Evolutionary conservation across 1,140 invertebrate species (phyloP).

Genomic region (Manduca sexta): DNA sequence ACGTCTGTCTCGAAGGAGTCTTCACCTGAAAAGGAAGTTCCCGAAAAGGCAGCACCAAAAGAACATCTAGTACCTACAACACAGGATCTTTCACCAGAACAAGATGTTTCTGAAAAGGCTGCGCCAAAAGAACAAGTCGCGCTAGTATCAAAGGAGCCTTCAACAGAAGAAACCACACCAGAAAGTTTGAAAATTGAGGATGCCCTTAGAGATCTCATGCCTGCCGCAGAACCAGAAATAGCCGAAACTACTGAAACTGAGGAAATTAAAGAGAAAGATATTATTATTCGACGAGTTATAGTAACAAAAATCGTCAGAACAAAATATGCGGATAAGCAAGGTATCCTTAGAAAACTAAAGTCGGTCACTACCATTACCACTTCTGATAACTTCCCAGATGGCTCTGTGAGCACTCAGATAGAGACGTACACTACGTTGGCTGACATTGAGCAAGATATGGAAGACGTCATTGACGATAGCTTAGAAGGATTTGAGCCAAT

Average conservation of each 20-base stretch:
- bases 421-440: constrained; percentile 45
- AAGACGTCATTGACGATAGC: constrained; percentile 27
- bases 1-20: no score
- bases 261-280: constrained; percentile 43
- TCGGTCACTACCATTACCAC: constrained; percentile 54
- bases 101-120: constrained; percentile 10
- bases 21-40: no score
- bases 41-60: no score
- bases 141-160: constrained; percentile 64
- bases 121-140: constrained; percentile 27
- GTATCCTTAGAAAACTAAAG: constrained; percentile 56
- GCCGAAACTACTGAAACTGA: constrained; percentile 41
- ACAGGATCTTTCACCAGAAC: not conserved
- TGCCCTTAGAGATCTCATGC: constrained; percentile 36
- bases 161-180: constrained; percentile 51
- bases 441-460: constrained; percentile 37
- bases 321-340: constrained; percentile 47
- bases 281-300: constrained; percentile 49
- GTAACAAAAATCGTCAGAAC: constrained; percentile 52
- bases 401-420: constrained; percentile 53
- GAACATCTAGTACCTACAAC: no score
- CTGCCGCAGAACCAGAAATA: constrained; percentile 51
- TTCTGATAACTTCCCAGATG: constrained; percentile 65
- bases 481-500: constrained; percentile 40
- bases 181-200: constrained; percentile 59